Percentiles rank a stretch among this genome's conserved stretches.
phyloP scores from a whole-genome alignment of 2,113 vertebrate species.

The Corvus moneduloides region DNA sequence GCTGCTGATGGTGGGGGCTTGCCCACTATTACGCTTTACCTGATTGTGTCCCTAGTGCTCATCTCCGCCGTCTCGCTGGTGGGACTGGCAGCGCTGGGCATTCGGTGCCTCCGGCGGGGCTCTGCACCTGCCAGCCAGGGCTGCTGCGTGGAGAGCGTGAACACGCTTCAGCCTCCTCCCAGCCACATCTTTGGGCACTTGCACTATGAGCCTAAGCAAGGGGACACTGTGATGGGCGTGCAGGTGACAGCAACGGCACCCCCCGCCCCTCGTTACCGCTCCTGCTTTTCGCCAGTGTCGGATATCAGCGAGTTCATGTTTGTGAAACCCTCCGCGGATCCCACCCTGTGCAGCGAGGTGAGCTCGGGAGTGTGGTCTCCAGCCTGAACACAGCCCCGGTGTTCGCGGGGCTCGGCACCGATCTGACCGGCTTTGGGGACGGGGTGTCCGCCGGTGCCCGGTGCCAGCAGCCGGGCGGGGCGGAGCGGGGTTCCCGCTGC shows the following conservation, averaged over 20 bases:
- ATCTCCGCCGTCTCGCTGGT: conserved; percentile 79
- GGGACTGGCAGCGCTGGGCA: conserved; percentile 55
- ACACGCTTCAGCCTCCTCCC: conserved; percentile 38
- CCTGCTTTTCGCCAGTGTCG: conserved; percentile 82
- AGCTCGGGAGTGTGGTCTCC: conserved; percentile 11
- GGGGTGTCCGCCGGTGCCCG: neutral
- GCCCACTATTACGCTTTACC: conserved; percentile 80
- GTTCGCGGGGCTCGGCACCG: neutral
- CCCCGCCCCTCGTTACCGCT: conserved; percentile 77
- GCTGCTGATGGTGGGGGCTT: conserved; percentile 64
- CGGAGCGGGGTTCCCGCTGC: neutral
- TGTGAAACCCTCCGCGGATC: conserved; percentile 72
- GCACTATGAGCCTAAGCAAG: conserved; percentile 69
- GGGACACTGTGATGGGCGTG: conserved; percentile 69
- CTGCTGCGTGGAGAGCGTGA: conserved; percentile 55
- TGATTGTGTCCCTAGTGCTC: conserved; percentile 83
- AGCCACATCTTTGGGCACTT: conserved; percentile 60
- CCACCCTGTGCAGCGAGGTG: conserved; percentile 62
- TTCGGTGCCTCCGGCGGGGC: conserved; percentile 47
- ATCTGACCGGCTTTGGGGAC: neutral
- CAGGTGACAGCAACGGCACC: conserved; percentile 72
- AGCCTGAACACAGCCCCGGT: neutral
- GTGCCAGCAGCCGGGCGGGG: neutral
- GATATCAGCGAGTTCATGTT: conserved; percentile 85
- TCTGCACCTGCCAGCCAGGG: neutral